Conservation (phyloP, 2,888 invertebrate genomes). For the Sarcophaga caerulescens region DNA sequence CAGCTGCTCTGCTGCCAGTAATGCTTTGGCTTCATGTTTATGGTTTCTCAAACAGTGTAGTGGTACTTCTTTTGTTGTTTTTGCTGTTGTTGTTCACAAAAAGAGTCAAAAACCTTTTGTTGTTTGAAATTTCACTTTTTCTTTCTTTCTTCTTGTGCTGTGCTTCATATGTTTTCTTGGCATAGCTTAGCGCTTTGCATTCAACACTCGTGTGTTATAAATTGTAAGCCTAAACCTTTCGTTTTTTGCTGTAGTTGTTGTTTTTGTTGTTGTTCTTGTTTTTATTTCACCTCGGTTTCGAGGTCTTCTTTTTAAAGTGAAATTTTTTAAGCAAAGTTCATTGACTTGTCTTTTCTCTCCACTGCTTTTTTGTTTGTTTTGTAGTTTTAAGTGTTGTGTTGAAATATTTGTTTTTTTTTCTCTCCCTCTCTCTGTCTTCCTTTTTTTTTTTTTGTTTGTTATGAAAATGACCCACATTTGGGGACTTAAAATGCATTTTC, state of each 20-base stretch:
- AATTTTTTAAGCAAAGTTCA: slow-evolving; percentile 38
- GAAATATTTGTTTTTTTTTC: slow-evolving; percentile 16
- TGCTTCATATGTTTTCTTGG: too few relatives aligned
- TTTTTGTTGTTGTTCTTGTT: not conserved
- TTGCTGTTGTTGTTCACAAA: not conserved
- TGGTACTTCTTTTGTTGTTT: not conserved
- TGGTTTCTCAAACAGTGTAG: not conserved
- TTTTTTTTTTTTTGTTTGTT: not conserved
- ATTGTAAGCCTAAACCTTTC: slow-evolving; percentile 31
- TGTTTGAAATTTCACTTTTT: slow-evolving; percentile 67
- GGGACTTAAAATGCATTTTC: slow-evolving; percentile 30
- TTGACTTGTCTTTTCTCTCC: slow-evolving; percentile 22
- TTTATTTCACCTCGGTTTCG: not conserved
- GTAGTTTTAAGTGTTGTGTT: slow-evolving; percentile 4
- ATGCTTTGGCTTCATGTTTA: not conserved
- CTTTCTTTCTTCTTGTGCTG: slow-evolving; percentile 16
- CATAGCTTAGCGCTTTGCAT: not conserved
- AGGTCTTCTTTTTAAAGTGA: slow-evolving; percentile 37
- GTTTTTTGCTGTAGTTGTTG: not conserved
- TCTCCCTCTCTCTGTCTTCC: too few relatives aligned
- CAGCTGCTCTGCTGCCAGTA: slow-evolving; percentile 8
- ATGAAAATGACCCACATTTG: slow-evolving; percentile 48
- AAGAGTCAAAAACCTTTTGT: slow-evolving; percentile 68
- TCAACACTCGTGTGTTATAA: slow-evolving; percentile 34
- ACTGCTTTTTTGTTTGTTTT: not conserved